Percentiles rank a stretch among this genome's conserved stretches.
Conservation (phyloP, 1,140 invertebrate genomes). For the Zelostemma sp. region DNA sequence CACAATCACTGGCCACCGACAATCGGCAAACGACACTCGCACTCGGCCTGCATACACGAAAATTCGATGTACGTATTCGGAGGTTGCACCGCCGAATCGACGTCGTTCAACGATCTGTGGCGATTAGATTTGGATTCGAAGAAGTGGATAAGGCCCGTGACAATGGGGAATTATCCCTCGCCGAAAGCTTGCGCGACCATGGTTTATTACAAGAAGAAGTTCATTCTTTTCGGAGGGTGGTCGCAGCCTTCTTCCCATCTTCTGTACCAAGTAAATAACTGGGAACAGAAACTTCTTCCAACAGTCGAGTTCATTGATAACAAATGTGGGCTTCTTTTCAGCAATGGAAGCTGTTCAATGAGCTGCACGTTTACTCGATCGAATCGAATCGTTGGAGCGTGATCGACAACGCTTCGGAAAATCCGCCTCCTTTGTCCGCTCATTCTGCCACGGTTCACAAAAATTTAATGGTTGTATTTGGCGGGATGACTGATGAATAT, state of each 20-base stretch:
- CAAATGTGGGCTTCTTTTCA: conserved; percentile 48
- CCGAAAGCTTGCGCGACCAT: conserved; percentile 96
- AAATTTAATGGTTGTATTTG: conserved; percentile 93
- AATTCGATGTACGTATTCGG: conserved; percentile 96
- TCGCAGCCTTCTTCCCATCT: conserved; percentile 93
- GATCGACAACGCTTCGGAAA: conserved; percentile 73
- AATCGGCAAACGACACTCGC: conserved; percentile 92
- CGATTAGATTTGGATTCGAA: conserved; percentile 88
- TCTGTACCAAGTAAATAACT: conserved; percentile 83
- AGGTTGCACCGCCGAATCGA: conserved; percentile 93
- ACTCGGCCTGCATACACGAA: conserved; percentile 86
- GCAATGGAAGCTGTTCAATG: conserved; percentile 88
- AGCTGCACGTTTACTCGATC: conserved; percentile 92
- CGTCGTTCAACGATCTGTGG: conserved; percentile 98
- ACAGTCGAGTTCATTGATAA: not conserved
- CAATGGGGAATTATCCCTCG: conserved; percentile 91
- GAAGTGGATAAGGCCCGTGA: conserved; percentile 84
- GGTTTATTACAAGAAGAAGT: conserved; percentile 84
- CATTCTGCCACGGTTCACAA: conserved; percentile 93
- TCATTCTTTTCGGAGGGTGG: conserved; percentile 96
- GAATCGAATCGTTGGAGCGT: conserved; percentile 86
- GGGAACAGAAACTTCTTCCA: not conserved
- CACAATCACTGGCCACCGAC: conserved; percentile 72
- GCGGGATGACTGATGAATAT: conserved; percentile 73
- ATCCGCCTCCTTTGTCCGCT: conserved; percentile 86